Evolutionary conservation across 2,113 vertebrate genomes (phyloP).

Genomic region (Bagarius yarrelli): DNA sequence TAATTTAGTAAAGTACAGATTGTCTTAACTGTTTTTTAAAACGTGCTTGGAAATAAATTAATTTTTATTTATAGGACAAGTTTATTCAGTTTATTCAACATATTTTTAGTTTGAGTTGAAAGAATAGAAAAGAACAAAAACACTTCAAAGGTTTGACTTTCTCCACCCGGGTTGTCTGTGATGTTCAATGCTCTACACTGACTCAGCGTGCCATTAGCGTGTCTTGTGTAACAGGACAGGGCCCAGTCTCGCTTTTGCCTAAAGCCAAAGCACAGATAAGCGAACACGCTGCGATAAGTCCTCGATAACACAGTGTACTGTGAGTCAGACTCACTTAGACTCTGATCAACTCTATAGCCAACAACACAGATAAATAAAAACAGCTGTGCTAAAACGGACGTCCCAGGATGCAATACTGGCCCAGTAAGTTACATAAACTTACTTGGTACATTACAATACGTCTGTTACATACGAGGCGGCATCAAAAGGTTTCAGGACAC

Average conservation of each 20-base stretch:
- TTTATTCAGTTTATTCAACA: background rate
- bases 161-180: background rate
- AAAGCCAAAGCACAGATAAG: conserved; percentile 14
- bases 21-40: too few species aligned
- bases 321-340: conserved; percentile 1
- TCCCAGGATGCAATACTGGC: background rate
- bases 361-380: conserved; percentile 4
- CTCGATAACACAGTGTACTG: conserved; percentile 12
- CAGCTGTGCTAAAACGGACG: background rate
- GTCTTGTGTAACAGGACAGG: background rate
- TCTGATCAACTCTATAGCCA: background rate
- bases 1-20: background rate
- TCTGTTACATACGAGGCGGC: too few species aligned
- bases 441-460: too few species aligned
- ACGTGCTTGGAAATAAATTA: too few species aligned
- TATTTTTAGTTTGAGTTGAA: background rate
- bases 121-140: background rate
- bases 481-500: too few species aligned
- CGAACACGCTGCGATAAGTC: background rate
- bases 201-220: background rate
- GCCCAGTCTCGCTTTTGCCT: conserved; percentile 4
- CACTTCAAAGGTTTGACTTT: background rate
- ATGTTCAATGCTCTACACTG: background rate
- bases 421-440: too few species aligned
- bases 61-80: too few species aligned